phyloP scores from a whole-genome alignment of 2,888 invertebrate species.

The Lasioglossum zephyrum region DNA sequence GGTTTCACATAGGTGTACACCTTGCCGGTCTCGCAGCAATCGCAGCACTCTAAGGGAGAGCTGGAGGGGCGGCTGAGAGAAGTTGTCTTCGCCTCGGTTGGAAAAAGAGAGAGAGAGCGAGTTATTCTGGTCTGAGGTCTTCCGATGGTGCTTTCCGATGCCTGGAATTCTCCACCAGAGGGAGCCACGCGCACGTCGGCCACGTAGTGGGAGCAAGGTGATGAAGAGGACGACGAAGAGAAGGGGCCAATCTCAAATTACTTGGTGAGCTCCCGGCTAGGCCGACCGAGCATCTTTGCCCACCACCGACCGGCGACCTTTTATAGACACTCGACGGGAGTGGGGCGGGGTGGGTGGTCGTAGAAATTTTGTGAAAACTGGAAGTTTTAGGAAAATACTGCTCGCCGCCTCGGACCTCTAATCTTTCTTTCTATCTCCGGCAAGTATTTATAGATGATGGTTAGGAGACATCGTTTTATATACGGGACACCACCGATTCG shows the following conservation, averaged over 20 bases:
- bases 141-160: conserved; percentile 65
- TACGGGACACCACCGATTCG: neutral
- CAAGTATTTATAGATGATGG: neutral
- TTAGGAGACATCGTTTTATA: neutral
- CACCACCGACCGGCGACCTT: conserved; percentile 82
- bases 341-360: conserved; percentile 78
- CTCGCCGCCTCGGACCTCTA: neutral
- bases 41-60: conserved; percentile 8
- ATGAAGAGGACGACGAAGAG: conserved; percentile 72
- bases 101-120: conserved; percentile 55
- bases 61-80: conserved; percentile 16
- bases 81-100: neutral
- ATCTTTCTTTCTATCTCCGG: neutral
- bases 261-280: conserved; percentile 79
- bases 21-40: conserved; percentile 13
- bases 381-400: conserved; percentile 59
- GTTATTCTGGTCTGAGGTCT: conserved; percentile 74
- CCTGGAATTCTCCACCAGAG: conserved; percentile 80
- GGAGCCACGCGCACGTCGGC: conserved; percentile 69
- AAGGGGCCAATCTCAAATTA: conserved; percentile 84
- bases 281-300: conserved; percentile 77
- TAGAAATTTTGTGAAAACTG: conserved; percentile 78
- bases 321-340: conserved; percentile 83
- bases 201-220: conserved; percentile 51
- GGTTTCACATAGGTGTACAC: conserved; percentile 26